These are phyloP conservation scores for Pseudorhombus dupliciocellatus DNA, from an alignment of 2,113 vertebrate genomes.

Conservation along the genomic window DNA sequence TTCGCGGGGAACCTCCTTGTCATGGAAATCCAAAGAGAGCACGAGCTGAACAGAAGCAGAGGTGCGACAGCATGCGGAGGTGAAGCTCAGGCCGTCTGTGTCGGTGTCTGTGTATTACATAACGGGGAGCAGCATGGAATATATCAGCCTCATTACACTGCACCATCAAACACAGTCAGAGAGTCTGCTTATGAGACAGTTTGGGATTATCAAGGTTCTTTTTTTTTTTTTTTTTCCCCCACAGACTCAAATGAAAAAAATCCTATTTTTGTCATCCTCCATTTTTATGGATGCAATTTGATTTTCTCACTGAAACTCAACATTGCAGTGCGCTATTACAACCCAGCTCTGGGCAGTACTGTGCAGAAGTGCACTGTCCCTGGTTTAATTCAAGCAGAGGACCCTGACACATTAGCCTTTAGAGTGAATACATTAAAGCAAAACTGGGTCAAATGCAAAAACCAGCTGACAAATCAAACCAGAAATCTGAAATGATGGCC, in stretches of 20 bases:
- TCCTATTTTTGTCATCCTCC: neutral
- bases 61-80: slow-evolving; percentile 28
- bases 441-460: neutral
- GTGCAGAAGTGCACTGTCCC: neutral
- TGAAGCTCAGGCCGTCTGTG: slow-evolving; percentile 48
- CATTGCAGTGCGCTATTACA: neutral
- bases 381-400: neutral
- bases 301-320: neutral
- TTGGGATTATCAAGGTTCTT: neutral
- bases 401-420: neutral
- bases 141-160: slow-evolving; percentile 27
- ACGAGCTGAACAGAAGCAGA: slow-evolving; percentile 27
- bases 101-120: slow-evolving; percentile 52
- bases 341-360: neutral
- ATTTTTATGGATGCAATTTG: neutral
- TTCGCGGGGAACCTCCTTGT: too few relatives aligned
- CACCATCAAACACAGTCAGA: slow-evolving; percentile 4
- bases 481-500: too few relatives aligned
- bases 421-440: neutral
- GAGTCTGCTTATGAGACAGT: neutral
- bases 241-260: slow-evolving; percentile 10
- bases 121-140: slow-evolving; percentile 44
- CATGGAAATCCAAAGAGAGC: neutral
- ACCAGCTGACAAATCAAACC: neutral
- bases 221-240: slow-evolving; percentile 7